Base-by-base conservation (phyloP, 2,888 invertebrate genomes). In the Standfussiana lucernea region DNA sequence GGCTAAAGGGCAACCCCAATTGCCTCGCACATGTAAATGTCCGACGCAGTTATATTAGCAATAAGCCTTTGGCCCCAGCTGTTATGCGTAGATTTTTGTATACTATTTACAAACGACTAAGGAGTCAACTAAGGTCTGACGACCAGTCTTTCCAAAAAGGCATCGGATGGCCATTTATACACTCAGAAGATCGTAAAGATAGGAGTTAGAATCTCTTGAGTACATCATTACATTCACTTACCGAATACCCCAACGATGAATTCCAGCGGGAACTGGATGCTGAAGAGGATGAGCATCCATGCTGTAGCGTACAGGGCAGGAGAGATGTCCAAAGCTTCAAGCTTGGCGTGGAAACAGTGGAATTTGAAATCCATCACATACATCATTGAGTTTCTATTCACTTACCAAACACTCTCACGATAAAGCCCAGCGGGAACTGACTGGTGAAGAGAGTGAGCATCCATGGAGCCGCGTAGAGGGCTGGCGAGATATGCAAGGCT, bases 401-500 rank as follows among this genome's bases (percentile, higher is more conserved):
- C 97, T 96, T 92, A 99, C 99, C 99, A 91, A 99, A 99, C 0
- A 99, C 98, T 87, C 99, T 97, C 0, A 99, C 98, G 35, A 99
- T 99, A 95, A 99, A 99, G 3, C 99, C 99, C 35, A 99, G 95
- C 0, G 99, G 99, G 93, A 99, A 99, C 95, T 99, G 99, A 72
- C 99, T 99, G 62, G 99, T 99, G 95, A 99, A 99, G 53, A 99
- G 96, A 0, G 99, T 99, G 6, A 99, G 97, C 92, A 99, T 98
- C 99, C 99, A 99, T 0, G 99, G 99, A 0, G 99, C 99, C 0
- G 99, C 99, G 94, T 99, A 99, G 10, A 99, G 95, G 0, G 99
- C 99, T 0, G 99, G 99, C 0, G 99, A 98, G 11, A 99, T 98
- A 94, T 99, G 99, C 91, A 99, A 97, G 24, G 97, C 96, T 90